These are phyloP conservation scores for Atherinosoma microstoma DNA, from an alignment of 2,797 vertebrate genomes.

Conservation along the genomic window DNA sequence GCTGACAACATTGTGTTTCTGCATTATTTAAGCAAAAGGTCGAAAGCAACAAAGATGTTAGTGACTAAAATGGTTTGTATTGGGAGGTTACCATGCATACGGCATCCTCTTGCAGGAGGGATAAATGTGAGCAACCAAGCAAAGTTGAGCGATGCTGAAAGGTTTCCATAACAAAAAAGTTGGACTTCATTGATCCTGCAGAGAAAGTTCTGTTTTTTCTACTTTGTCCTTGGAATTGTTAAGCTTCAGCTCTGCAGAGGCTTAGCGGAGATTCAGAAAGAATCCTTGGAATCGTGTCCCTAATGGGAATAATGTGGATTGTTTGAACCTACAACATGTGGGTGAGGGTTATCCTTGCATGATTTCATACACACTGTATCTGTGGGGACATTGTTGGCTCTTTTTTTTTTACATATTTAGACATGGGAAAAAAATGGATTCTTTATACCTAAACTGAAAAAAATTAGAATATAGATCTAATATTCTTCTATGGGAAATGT, in stretches of 20 bases:
- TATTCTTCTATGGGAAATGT: background rate
- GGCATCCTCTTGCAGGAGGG: slow-evolving; percentile 33
- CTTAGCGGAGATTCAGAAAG: background rate
- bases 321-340: background rate
- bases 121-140: slow-evolving; percentile 55
- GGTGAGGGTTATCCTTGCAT: background rate
- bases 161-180: slow-evolving; percentile 59
- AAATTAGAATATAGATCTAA: no score
- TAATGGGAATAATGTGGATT: background rate
- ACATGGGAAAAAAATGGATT: background rate
- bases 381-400: background rate
- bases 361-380: background rate
- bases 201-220: background rate
- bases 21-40: slow-evolving; percentile 51
- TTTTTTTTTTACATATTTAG: background rate
- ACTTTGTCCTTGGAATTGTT: background rate
- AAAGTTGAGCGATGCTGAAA: slow-evolving; percentile 58
- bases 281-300: background rate
- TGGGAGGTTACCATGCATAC: slow-evolving; percentile 25
- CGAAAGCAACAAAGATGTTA: slow-evolving; percentile 37
- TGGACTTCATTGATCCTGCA: slow-evolving; percentile 45
- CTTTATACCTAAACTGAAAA: background rate
- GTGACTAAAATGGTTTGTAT: slow-evolving; percentile 52
- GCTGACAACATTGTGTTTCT: slow-evolving; percentile 44
- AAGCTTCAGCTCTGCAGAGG: background rate